Conservation (phyloP, 2,113 vertebrate genomes). For the Xenotilapia caudafasciata region DNA sequence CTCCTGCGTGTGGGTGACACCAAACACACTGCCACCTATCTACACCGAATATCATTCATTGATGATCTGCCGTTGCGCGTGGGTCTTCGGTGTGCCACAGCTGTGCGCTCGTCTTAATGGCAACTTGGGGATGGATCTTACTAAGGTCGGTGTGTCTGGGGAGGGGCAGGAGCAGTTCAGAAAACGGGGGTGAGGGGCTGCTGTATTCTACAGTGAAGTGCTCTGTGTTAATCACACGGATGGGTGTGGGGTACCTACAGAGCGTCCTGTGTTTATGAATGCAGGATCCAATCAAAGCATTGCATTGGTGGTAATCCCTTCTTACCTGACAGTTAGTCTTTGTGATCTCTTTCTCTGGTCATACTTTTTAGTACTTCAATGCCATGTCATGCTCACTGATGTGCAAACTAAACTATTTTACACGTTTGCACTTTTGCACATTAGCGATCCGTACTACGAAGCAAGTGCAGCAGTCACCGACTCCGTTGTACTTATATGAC, state of each 20-base stretch:
- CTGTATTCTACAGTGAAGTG: not conserved
- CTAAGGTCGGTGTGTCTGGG: constrained; percentile 26
- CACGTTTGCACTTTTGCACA: not conserved
- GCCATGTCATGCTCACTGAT: not conserved
- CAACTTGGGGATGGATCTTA: constrained; percentile 20
- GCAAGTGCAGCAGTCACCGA: not conserved
- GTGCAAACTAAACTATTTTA: not conserved
- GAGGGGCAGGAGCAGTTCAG: constrained; percentile 26
- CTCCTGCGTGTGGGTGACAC: not conserved
- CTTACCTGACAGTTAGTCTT: not conserved
- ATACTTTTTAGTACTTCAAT: not conserved
- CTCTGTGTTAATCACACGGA: constrained; percentile 12
- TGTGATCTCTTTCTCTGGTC: not conserved
- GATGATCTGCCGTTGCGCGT: not conserved
- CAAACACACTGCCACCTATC: not conserved
- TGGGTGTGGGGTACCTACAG: not conserved
- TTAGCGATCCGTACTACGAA: not conserved
- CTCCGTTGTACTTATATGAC: not conserved
- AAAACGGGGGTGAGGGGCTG: not conserved
- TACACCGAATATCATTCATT: not conserved
- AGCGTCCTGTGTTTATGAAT: not conserved
- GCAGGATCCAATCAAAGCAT: not conserved
- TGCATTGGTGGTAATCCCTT: not conserved
- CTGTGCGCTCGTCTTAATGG: not conserved
- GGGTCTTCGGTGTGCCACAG: not conserved